Conservation (phyloP, 2,888 invertebrate species). For the Heliconius ethilla region DNA sequence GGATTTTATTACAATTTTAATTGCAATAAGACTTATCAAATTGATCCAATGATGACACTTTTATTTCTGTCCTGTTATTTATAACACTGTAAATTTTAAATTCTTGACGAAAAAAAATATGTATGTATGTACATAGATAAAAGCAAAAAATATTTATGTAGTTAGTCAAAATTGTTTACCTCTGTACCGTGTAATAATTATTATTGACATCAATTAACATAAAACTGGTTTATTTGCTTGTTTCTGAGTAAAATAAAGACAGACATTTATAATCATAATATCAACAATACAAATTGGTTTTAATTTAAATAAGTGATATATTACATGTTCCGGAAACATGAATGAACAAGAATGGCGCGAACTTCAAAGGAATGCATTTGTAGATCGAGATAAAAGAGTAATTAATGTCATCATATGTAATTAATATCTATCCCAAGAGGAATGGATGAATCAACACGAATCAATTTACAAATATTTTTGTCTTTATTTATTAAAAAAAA, state of each 20-base stretch:
- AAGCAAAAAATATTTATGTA: too few species aligned
- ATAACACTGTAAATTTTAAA: not conserved
- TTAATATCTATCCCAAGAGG: conserved; percentile 17
- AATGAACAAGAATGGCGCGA: conserved; percentile 26
- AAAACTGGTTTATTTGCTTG: conserved; percentile 7
- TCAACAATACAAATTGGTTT: conserved; percentile 34
- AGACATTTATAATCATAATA: conserved; percentile 30
- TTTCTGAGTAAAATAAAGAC: conserved; percentile 31
- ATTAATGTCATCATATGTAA: conserved; percentile 37
- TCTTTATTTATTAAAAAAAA: not conserved
- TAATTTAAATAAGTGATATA: conserved; percentile 34
- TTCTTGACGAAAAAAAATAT: not conserved
- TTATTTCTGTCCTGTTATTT: not conserved
- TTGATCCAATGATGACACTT: conserved; percentile 23
- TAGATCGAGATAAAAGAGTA: conserved; percentile 36
- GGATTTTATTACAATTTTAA: conserved; percentile 43
- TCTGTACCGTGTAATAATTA: not conserved
- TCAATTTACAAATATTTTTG: not conserved
- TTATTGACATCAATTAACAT: not conserved
- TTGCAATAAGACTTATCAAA: conserved; percentile 28
- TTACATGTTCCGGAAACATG: conserved; percentile 27
- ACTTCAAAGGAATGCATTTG: conserved; percentile 42
- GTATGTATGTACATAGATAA: not conserved
- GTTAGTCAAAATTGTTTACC: not conserved
- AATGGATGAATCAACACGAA: not conserved